Evolutionary conservation across 2,113 vertebrate species (phyloP).

Genomic region (Pitta sordida): DNA sequence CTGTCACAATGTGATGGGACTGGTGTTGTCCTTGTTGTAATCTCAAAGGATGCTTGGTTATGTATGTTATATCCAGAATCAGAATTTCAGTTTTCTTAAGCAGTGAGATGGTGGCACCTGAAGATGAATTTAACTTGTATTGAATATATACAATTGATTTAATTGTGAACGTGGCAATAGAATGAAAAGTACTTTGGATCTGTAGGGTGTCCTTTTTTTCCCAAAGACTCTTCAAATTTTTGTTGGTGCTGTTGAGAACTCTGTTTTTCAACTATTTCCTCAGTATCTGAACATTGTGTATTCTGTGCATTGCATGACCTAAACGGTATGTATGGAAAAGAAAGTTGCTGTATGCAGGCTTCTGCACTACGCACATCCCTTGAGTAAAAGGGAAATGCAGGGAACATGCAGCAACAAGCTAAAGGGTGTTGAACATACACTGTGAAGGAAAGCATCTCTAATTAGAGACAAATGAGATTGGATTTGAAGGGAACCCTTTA

Average conservation of each 20-base stretch:
- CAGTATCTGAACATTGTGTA: neutral
- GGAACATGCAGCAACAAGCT: neutral
- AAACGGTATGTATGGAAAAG: neutral
- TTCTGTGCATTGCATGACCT: neutral
- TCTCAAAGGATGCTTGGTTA: neutral
- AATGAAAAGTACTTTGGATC: neutral
- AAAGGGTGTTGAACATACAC: neutral
- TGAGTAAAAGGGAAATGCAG: neutral
- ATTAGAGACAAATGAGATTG: neutral
- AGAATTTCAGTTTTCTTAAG: neutral
- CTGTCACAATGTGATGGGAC: slow-evolving; percentile 8
- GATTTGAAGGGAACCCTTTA: neutral
- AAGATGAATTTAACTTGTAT: neutral
- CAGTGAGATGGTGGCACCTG: neutral
- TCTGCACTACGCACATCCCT: neutral
- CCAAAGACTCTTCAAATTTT: neutral
- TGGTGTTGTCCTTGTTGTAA: neutral
- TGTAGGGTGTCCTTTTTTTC: neutral
- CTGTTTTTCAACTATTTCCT: neutral
- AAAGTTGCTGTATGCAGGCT: neutral
- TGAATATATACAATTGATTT: neutral
- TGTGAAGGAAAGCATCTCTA: neutral
- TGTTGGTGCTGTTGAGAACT: neutral
- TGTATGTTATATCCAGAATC: neutral
- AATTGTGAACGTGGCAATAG: neutral